Evolutionary conservation across 2,113 vertebrate genomes (phyloP), one percentile per base, ranked within the genome.

Genomic region (Corynorhinus townsendii): DNA sequence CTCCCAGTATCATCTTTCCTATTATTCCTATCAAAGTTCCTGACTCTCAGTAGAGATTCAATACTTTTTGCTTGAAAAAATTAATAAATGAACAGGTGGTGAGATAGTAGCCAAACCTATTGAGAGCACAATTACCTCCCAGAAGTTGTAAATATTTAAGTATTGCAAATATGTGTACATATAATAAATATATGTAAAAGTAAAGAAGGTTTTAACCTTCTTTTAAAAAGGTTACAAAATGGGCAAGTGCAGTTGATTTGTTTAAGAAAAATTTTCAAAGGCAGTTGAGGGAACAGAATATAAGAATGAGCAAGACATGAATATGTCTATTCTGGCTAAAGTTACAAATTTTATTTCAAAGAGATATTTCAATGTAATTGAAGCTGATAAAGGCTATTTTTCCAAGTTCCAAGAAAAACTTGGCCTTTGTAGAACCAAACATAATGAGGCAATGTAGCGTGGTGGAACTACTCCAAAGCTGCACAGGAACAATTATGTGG

Each of bases 331-430:
- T 90, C 93, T 84, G 66, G 19, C 66, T 49, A 81, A 87, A 52
- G 20, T 81, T 84, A 84, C n/a, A 73, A 38, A 91, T 93, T 69
- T 91, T 94, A 75, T 92, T 86, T n/a, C 89, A 49, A 94, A 92
- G 47, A 86, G 1, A 93, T 16, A 92, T 69, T 91, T 90, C 19
- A 79, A 15, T 45, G 75, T 28, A 82, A 66, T 22, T 79, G 47
- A 92, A 92, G 5, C 10, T 49, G 14, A 92, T 89, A 66, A 93
- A 56, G 15, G 0, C 33, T 86, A 66, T 76, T 82, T 93, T 95
- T 56, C 35, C 22, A 72, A 82, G 26, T 79, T 91, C 30, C 62
- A 47, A 54, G 26, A 93, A 87, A 85, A 95, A 40, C 20, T 16
- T 81, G 20, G 8, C 62, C 68, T 95, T 94, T 72, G 45, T 69